phyloP scores from a whole-genome alignment of 2,888 invertebrate species.

The Leucoma salicis region DNA sequence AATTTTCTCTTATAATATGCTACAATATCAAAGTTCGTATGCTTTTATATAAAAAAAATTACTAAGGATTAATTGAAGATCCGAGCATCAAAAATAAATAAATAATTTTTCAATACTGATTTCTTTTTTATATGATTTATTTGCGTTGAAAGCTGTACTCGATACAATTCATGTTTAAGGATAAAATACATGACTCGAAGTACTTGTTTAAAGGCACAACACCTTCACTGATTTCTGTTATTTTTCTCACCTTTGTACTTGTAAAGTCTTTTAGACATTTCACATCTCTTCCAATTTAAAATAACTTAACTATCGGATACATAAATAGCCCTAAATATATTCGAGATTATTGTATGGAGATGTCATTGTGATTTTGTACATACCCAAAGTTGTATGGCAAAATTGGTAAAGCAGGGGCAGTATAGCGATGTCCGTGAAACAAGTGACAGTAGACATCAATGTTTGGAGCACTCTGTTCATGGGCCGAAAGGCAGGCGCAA shows the following conservation, averaged over 20 bases:
- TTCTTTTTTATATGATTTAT: too few species aligned
- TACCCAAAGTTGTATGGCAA: slow-evolving; percentile 36
- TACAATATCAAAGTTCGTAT: neutral
- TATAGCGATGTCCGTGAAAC: slow-evolving; percentile 7
- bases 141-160: too few species aligned
- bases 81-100: neutral
- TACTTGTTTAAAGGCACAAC: neutral
- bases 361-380: slow-evolving; percentile 39
- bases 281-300: slow-evolving; percentile 32
- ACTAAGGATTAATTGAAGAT: neutral
- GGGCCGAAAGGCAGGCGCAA: neutral
- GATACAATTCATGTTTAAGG: too few species aligned
- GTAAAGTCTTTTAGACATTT: slow-evolving; percentile 46
- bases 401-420: slow-evolving; percentile 21
- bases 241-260: slow-evolving; percentile 52
- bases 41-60: neutral
- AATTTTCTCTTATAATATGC: neutral
- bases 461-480: slow-evolving; percentile 13
- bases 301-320: slow-evolving; percentile 54
- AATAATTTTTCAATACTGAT: neutral
- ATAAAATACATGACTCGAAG: too few species aligned
- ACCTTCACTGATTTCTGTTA: slow-evolving; percentile 16
- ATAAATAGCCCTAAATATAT: slow-evolving; percentile 59
- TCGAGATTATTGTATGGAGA: slow-evolving; percentile 43
- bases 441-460: slow-evolving; percentile 13